Base-by-base conservation (phyloP, 2,888 invertebrate species). In the Gymnocheta viridis region DNA sequence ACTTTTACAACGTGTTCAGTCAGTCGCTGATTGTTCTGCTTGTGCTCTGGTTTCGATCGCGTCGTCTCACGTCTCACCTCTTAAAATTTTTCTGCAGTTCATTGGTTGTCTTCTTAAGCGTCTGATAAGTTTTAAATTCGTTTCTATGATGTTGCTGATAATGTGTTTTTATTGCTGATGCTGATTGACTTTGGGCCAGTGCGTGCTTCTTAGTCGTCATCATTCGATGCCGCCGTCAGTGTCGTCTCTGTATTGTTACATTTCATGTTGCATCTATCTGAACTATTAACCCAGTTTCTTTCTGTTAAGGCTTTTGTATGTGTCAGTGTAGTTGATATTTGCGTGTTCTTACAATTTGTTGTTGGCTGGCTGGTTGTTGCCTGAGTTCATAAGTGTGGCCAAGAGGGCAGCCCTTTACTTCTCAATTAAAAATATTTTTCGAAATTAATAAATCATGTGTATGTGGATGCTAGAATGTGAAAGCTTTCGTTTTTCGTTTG, bases 231-330 rank as follows among this genome's bases (percentile, higher is more conserved):
- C 27, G 44, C 29, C 29, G 54, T 54, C 62, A 32, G 51, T 44
- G 27, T 51, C 7, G n/a, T 64, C n/a, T 19, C 7, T 29, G n/a
- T 54, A 35, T 47, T 76, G 76, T 72, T 47, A 73, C 70, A 72
- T 72, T 84, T 69, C 69, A 85, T 81, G 78, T 70, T 73, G 73
- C 77, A 77, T 78, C 77, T 77, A 81, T 84, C 81, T 81, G 81
- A 82, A 85, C 82, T 82, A 85, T 82, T 82, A 85, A 85, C 85
- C 82, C 79, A 85, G 69, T 79, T 82, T 82, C 70, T 79, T 82
- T 82, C 70, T 51, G 60, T 74, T 60, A 19, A 58, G 12, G 9
- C 19, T 32, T 56, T 38, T 51, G 38, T 17, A n/a, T 38, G 66
- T 19, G 24, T 62, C 7, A 73, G 58, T 51, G 24, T 58, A 54